phyloP scores from a whole-genome alignment of 1,140 invertebrate species.

The Metaphire vulgaris region DNA sequence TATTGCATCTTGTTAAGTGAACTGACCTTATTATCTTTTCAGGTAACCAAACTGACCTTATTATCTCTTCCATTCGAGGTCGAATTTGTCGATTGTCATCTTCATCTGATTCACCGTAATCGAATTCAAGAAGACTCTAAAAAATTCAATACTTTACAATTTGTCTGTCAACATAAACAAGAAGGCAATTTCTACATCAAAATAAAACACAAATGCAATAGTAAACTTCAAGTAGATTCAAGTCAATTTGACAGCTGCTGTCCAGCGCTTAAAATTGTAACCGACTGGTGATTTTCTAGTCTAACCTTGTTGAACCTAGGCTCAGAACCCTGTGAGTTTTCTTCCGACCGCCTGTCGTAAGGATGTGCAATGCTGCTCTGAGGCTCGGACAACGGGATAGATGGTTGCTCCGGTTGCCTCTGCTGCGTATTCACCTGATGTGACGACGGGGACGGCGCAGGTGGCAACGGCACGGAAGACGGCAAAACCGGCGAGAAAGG shows the following conservation, averaged over 20 bases:
- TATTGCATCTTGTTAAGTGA: too few relatives aligned
- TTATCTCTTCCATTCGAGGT: not conserved
- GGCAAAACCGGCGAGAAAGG: not conserved
- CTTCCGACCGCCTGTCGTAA: not conserved
- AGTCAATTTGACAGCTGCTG: too few relatives aligned
- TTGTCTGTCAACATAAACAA: too few relatives aligned
- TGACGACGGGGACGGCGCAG: not conserved
- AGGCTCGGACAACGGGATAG: not conserved
- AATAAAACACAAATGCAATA: too few relatives aligned
- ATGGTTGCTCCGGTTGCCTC: not conserved
- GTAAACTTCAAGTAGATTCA: too few relatives aligned
- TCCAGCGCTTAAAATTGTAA: too few relatives aligned
- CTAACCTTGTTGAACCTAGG: not conserved
- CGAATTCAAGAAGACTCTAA: not conserved
- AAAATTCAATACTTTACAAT: too few relatives aligned
- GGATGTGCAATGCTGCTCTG: not conserved
- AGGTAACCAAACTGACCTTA: not conserved
- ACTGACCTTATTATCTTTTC: not conserved
- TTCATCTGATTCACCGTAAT: not conserved
- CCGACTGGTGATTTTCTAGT: too few relatives aligned
- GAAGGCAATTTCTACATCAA: too few relatives aligned
- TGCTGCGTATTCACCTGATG: not conserved
- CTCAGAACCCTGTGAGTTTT: not conserved
- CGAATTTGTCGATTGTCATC: not conserved
- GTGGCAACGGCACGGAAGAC: not conserved